A percentile compares a stretch with the other conserved stretches of the same genome.
phyloP scores from a whole-genome alignment of 2,113 vertebrate genomes.

The Halcyon malimbica region DNA sequence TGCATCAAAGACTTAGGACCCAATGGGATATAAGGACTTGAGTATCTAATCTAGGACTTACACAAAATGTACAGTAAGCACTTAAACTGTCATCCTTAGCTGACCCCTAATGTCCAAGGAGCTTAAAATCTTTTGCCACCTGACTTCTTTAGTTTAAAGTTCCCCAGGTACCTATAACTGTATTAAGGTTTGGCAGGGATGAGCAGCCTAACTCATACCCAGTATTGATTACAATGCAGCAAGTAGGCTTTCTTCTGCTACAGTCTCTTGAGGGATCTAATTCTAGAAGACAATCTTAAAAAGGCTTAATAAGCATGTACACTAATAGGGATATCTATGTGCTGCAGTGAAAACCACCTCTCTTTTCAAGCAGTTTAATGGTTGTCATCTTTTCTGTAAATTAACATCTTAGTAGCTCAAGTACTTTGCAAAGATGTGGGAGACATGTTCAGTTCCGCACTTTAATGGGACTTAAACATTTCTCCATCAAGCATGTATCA shows the following conservation, averaged over 20 bases:
- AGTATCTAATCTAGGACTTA: slow-evolving; percentile 56
- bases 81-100: slow-evolving; percentile 59
- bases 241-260: not conserved
- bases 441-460: not conserved
- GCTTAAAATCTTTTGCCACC: slow-evolving; percentile 44
- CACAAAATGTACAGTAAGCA: slow-evolving; percentile 59
- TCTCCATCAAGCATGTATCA: not conserved
- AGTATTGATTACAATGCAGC: slow-evolving; percentile 46
- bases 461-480: not conserved
- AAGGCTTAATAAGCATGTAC: slow-evolving; percentile 33
- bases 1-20: slow-evolving; percentile 45
- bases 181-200: slow-evolving; percentile 40
- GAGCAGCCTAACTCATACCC: slow-evolving; percentile 38
- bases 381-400: not conserved
- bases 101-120: slow-evolving; percentile 23
- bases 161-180: slow-evolving; percentile 40
- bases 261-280: not conserved
- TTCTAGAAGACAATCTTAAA: slow-evolving; percentile 32
- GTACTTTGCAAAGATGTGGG: not conserved
- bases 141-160: slow-evolving; percentile 48
- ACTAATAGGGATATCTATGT: not conserved
- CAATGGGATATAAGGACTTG: slow-evolving; percentile 36
- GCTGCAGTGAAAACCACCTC: not conserved
- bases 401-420: not conserved
- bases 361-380: slow-evolving; percentile 22